Evolutionary conservation across 2,113 vertebrate genomes (phyloP).

Genomic region (Cryptotis parvus): DNA sequence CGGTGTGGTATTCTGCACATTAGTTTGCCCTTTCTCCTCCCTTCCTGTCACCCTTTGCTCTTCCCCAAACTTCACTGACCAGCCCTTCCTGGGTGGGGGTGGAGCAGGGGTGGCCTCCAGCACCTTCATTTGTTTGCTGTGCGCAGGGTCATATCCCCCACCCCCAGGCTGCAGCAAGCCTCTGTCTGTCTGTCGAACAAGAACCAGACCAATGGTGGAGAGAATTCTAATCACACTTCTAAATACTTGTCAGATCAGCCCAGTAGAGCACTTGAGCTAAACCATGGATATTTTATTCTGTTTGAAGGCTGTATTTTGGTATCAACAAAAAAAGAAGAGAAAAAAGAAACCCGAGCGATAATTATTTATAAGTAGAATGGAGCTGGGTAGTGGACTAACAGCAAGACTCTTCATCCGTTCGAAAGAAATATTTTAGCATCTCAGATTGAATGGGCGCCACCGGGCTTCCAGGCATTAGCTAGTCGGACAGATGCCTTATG

Average conservation of each 20-base stretch:
- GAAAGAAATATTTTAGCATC: constrained; percentile 63
- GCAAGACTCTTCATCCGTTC: constrained; percentile 67
- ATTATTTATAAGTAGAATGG: constrained; percentile 75
- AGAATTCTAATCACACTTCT: constrained; percentile 70
- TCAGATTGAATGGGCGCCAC: constrained; percentile 2
- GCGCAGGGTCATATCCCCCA: constrained; percentile 45
- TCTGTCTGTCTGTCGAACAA: constrained; percentile 61
- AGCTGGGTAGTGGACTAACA: constrained; percentile 53
- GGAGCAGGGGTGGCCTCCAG: neutral
- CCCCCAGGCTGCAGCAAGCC: constrained; percentile 69
- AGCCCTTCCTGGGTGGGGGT: constrained; percentile 32
- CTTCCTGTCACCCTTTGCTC: neutral
- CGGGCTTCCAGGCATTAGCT: constrained; percentile 15
- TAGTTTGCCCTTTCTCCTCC: constrained; percentile 10
- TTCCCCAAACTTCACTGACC: constrained; percentile 3
- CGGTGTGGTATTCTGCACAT: constrained; percentile 37
- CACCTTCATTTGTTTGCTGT: constrained; percentile 54
- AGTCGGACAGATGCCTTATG: neutral
- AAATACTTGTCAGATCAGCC: constrained; percentile 79
- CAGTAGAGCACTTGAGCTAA: constrained; percentile 79
- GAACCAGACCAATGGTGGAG: constrained; percentile 73
- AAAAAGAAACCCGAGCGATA: constrained; percentile 72
- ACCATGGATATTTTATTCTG: constrained; percentile 57
- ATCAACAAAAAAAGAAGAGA: constrained; percentile 60
- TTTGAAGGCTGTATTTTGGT: constrained; percentile 76